These are phyloP conservation scores for Protobothrops flavoviridis DNA, from an alignment of 2,113 vertebrate genomes.

Conservation along the genomic window DNA sequence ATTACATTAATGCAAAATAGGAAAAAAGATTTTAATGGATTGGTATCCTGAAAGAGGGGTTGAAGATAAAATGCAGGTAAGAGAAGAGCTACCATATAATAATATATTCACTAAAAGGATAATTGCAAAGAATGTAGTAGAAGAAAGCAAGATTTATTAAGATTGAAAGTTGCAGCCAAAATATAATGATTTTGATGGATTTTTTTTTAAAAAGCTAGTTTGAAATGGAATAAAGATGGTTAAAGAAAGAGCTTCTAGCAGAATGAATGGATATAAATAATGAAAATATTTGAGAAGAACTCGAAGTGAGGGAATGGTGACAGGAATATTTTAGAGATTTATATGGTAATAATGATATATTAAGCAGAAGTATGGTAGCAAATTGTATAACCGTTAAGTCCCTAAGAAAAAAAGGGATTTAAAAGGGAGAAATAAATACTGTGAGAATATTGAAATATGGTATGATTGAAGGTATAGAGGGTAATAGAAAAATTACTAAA, in stretches of 20 bases:
- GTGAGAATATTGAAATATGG: background rate
- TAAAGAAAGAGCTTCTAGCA: background rate
- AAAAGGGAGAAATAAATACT: background rate
- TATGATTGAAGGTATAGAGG: background rate
- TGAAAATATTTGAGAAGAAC: background rate
- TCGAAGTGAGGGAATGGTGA: background rate
- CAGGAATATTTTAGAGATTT: background rate
- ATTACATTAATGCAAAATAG: background rate
- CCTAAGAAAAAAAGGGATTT: background rate
- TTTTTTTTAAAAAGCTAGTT: background rate
- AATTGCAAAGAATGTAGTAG: background rate
- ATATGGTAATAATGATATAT: background rate
- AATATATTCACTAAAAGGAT: background rate
- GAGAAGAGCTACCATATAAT: background rate
- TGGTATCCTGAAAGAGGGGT: background rate
- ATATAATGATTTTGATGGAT: background rate
- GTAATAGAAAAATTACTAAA: background rate
- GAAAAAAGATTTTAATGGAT: background rate
- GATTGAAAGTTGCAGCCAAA: background rate
- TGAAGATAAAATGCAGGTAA: background rate
- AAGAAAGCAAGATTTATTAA: background rate
- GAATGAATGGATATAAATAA: background rate
- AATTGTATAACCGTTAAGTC: background rate
- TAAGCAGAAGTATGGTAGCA: background rate
- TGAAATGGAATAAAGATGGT: background rate